Percentiles rank a stretch among this genome's conserved stretches.
Evolutionary conservation across 2,113 vertebrate species (phyloP).

Genomic region (Cyanistes caeruleus): DNA sequence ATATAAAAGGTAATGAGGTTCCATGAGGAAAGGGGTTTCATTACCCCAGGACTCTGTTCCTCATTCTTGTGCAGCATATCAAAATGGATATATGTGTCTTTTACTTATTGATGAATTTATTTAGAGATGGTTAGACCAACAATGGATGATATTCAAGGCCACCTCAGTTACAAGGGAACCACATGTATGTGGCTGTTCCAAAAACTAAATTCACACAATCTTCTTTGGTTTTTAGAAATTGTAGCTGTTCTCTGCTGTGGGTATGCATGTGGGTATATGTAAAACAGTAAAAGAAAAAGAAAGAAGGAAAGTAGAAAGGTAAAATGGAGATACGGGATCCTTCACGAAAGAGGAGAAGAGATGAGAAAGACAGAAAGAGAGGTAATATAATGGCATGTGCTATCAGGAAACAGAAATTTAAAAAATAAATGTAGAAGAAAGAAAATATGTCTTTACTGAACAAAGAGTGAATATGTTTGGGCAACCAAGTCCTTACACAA

Average conservation of each 20-base stretch:
- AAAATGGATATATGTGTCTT: not conserved
- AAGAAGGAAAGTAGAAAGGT: not conserved
- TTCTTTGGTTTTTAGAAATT: slow-evolving; percentile 48
- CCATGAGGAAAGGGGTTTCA: not conserved
- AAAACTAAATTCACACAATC: not conserved
- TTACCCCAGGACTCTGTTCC: not conserved
- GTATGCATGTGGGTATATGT: not conserved
- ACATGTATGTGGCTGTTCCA: slow-evolving; percentile 10
- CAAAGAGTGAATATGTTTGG: slow-evolving; percentile 39
- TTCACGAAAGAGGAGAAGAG: not conserved
- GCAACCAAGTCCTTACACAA: slow-evolving; percentile 67
- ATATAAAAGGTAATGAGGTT: slow-evolving; percentile 36
- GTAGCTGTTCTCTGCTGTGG: not conserved
- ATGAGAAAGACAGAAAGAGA: not conserved
- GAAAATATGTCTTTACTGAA: not conserved
- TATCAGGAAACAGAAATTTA: slow-evolving; percentile 47
- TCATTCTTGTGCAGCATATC: not conserved
- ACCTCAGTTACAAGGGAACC: slow-evolving; percentile 13
- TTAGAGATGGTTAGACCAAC: not conserved
- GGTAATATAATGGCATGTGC: slow-evolving; percentile 20
- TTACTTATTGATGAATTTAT: not conserved
- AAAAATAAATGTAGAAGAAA: slow-evolving; percentile 24
- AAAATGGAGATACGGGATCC: not conserved
- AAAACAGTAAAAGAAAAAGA: slow-evolving; percentile 34
- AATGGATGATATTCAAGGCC: not conserved